A percentile compares a stretch with the other conserved stretches of the same genome.
Conservation (phyloP, 1,140 invertebrate species). For the Diabrotica undecimpunctata region DNA sequence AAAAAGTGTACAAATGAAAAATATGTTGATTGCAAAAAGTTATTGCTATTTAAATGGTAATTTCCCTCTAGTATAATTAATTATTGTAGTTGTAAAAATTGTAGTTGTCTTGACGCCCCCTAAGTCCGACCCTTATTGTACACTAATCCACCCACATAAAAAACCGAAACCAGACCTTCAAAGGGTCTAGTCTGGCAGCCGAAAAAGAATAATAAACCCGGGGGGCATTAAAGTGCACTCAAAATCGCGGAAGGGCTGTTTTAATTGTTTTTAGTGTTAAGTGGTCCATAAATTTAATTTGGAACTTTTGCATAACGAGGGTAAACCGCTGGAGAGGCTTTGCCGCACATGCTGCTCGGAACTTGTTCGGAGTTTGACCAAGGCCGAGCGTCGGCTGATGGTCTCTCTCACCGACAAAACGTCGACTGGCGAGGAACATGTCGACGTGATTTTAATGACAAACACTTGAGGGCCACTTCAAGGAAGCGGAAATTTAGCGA, state of each 20-base stretch:
- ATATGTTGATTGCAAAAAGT: too few species aligned
- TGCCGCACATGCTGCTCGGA: conserved; percentile 25
- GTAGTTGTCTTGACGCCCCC: too few species aligned
- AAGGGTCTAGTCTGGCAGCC: not conserved
- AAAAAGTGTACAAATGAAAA: too few species aligned
- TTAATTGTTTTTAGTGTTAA: conserved; percentile 28
- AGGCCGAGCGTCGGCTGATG: conserved; percentile 13
- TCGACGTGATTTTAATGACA: conserved; percentile 37
- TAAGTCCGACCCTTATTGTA: too few species aligned
- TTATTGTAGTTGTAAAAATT: too few species aligned
- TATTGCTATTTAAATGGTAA: too few species aligned
- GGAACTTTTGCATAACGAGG: conserved; percentile 36
- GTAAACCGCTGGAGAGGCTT: conserved; percentile 25
- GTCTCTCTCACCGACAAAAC: not conserved
- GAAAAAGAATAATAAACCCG: conserved; percentile 13
- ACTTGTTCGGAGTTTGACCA: conserved; percentile 26
- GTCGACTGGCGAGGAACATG: conserved; percentile 13
- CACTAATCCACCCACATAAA: not conserved
- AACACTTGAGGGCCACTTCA: conserved; percentile 22
- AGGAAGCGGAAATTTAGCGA: conserved; percentile 4
- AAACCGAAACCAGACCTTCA: not conserved
- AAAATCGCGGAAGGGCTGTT: conserved; percentile 23
- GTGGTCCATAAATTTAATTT: conserved; percentile 30
- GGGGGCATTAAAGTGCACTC: conserved; percentile 18
- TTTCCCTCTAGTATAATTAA: too few species aligned